A percentile compares a stretch with the other conserved stretches of the same genome.
These are phyloP conservation scores for Drosophila mettleri DNA, from an alignment of 2,888 invertebrate genomes.

Conservation along the genomic window DNA sequence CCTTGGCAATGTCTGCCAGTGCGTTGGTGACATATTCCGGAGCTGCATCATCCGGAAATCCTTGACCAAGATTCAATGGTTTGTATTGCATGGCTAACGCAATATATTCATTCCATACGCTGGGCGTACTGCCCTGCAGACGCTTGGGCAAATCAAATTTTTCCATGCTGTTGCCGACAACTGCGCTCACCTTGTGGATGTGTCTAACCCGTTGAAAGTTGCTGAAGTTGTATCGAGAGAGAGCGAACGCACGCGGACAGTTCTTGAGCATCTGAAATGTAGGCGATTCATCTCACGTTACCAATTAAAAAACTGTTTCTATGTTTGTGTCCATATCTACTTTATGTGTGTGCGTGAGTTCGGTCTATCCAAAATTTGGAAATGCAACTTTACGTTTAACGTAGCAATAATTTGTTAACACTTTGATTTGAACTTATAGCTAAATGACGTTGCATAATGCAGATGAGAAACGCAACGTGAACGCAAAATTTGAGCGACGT, in stretches of 20 bases:
- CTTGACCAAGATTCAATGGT: conserved; percentile 97
- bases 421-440: conserved; percentile 21
- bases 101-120: conserved; percentile 93
- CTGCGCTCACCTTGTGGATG: conserved; percentile 4
- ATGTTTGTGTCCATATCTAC: neutral
- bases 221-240: conserved; percentile 15
- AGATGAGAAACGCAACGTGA: conserved; percentile 25
- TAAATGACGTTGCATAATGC: conserved; percentile 70
- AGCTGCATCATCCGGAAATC: conserved; percentile 96
- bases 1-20: conserved; percentile 88
- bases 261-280: conserved; percentile 70
- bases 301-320: conserved; percentile 22
- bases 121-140: conserved; percentile 83
- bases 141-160: conserved; percentile 84
- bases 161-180: conserved; percentile 68
- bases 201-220: conserved; percentile 9
- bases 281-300: conserved; percentile 8
- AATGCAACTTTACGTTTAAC: conserved; percentile 41
- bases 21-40: conserved; percentile 93
- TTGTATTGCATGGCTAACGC: conserved; percentile 92
- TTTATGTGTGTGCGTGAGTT: neutral
- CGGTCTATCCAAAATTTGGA: conserved; percentile 35
- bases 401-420: conserved; percentile 1
- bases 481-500: conserved; percentile 12
- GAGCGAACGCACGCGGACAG: conserved; percentile 35